Evolutionary conservation across 64 coral and sea anemone genomes (phyloP).

Genomic region (Hydrozoanthus tunicans): DNA sequence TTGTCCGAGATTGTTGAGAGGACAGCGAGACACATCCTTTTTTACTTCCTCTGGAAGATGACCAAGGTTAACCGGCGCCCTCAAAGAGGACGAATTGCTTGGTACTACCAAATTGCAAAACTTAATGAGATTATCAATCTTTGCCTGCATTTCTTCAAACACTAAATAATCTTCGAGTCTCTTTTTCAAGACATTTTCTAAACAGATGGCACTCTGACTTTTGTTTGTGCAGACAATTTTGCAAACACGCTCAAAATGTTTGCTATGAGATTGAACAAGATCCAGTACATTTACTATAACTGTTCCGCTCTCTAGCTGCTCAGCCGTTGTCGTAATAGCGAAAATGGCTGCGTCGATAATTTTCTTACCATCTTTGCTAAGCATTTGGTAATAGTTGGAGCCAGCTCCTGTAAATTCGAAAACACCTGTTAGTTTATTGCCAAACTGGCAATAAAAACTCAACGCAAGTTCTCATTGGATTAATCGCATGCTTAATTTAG

Average conservation of each 20-base stretch:
- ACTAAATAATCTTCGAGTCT: background rate
- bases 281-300: background rate
- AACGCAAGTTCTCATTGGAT: background rate
- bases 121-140: constrained; percentile 30
- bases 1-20: background rate
- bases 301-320: background rate
- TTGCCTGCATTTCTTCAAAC: constrained; percentile 34
- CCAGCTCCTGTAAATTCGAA: background rate
- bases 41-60: background rate
- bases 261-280: background rate
- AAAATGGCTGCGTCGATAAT: constrained; percentile 5
- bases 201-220: background rate
- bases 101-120: constrained; percentile 20
- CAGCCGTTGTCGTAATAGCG: background rate
- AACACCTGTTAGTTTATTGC: background rate
- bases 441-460: background rate
- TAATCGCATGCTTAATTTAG: too few species aligned
- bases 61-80: background rate
- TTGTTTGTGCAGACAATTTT: background rate
- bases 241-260: background rate
- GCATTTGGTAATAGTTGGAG: background rate
- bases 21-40: background rate
- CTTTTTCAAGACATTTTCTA: background rate
- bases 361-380: background rate
- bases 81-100: background rate